phyloP scores from a whole-genome alignment of 2,113 vertebrate species.

The Myotis davidii region DNA sequence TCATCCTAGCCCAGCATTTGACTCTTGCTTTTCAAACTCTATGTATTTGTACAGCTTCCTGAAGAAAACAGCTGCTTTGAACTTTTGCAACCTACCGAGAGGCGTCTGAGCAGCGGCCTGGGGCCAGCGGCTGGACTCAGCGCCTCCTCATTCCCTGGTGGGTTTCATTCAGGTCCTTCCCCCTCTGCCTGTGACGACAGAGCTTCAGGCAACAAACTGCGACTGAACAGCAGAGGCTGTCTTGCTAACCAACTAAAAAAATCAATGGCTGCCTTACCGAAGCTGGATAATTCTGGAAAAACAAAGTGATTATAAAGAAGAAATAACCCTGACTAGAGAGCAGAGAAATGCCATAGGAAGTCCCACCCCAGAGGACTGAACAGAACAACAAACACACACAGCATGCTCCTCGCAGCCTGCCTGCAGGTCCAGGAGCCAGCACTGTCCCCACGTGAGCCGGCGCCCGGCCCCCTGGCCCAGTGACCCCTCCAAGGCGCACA shows the following conservation, averaged over 20 bases:
- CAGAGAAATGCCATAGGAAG: neutral
- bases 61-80: neutral
- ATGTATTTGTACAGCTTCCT: slow-evolving; percentile 45
- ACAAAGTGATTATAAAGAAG: neutral
- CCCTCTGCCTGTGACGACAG: neutral
- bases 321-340: neutral
- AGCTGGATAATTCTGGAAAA: neutral
- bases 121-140: neutral
- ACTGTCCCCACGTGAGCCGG: fast-evolving
- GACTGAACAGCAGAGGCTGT: neutral
- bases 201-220: neutral
- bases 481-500: neutral
- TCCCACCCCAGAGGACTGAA: neutral
- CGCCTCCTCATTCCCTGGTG: fast-evolving
- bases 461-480: neutral
- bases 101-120: neutral
- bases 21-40: slow-evolving; percentile 18
- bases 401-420: neutral
- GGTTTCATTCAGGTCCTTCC: neutral
- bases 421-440: neutral
- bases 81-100: neutral
- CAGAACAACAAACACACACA: neutral
- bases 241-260: neutral
- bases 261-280: neutral
- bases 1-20: neutral